phyloP scores from a whole-genome alignment of 1,140 invertebrate species.

The Tribolium madens region DNA sequence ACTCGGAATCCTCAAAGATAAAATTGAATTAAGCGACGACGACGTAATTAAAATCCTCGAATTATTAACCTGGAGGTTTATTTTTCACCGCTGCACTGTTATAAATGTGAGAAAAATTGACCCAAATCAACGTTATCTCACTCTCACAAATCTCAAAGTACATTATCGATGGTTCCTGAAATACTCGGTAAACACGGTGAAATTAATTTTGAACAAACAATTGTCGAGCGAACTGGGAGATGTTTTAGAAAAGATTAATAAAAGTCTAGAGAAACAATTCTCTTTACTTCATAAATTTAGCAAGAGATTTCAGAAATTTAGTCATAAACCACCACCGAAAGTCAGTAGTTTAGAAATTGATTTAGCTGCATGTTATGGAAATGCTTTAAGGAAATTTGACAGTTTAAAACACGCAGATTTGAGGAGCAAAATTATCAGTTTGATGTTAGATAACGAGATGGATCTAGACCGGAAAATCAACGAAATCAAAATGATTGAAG shows the following conservation, averaged over 20 bases:
- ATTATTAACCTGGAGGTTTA: constrained; percentile 54
- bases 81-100: constrained; percentile 48
- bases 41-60: constrained; percentile 49
- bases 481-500: background rate
- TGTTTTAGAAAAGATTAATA: constrained; percentile 54
- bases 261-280: constrained; percentile 53
- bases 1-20: background rate
- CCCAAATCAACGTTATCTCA: constrained; percentile 4
- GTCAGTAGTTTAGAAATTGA: background rate
- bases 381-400: background rate
- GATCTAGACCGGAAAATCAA: background rate
- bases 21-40: constrained; percentile 43
- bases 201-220: constrained; percentile 6
- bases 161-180: constrained; percentile 72
- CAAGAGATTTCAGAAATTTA: constrained; percentile 57
- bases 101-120: constrained; percentile 39
- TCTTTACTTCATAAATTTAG: constrained; percentile 56
- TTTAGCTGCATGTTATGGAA: background rate
- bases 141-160: constrained; percentile 66
- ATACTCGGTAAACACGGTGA: constrained; percentile 65
- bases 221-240: constrained; percentile 19
- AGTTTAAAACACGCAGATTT: background rate
- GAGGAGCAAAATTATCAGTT: background rate
- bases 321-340: constrained; percentile 52
- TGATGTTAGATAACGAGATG: background rate